Evolutionary conservation across 1,140 invertebrate species (phyloP).

Genomic region (Brachionus rotundiformis): DNA sequence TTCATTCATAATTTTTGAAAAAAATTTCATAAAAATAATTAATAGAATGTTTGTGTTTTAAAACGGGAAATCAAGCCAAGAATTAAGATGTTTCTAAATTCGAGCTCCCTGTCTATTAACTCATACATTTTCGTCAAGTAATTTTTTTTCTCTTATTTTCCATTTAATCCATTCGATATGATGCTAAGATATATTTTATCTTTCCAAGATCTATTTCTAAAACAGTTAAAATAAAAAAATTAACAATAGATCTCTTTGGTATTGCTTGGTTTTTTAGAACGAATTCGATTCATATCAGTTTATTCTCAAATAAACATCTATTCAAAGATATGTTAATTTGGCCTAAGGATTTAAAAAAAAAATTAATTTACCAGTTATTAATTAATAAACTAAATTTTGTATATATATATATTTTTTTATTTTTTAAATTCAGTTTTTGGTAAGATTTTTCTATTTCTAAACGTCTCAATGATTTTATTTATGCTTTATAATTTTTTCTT

Average conservation of each 20-base stretch:
- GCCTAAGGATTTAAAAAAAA: too few species aligned
- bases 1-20: too few species aligned
- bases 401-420: too few species aligned
- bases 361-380: too few species aligned
- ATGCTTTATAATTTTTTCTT: conserved; percentile 17
- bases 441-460: not conserved
- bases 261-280: not conserved
- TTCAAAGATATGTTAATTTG: too few species aligned
- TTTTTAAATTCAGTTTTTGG: conserved; percentile 30
- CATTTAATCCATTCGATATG: too few species aligned
- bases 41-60: too few species aligned
- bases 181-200: too few species aligned
- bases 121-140: not conserved
- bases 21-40: too few species aligned
- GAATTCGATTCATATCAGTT: not conserved
- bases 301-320: too few species aligned
- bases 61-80: not conserved
- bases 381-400: too few species aligned
- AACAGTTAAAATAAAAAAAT: not conserved
- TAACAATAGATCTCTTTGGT: not conserved
- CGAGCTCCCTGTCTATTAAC: too few species aligned
- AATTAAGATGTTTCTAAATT: not conserved
- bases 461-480: conserved; percentile 13
- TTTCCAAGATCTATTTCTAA: not conserved
- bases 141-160: not conserved